Conservation (phyloP, 1,140 invertebrate species). For the Oryctes rhinoceros region DNA sequence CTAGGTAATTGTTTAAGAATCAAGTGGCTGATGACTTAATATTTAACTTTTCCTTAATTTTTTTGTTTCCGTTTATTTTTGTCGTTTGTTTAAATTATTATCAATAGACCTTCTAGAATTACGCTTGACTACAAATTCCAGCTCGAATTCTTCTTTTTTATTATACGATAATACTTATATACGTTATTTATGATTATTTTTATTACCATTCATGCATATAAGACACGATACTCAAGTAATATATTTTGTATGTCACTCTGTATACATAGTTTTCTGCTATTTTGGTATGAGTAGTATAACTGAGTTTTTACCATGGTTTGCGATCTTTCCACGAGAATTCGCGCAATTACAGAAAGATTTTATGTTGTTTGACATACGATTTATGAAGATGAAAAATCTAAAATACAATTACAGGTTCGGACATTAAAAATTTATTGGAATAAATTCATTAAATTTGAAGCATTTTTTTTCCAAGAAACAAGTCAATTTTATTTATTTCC, state of each 20-base stretch:
- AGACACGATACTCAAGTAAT: constrained; percentile 20
- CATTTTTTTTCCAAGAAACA: not conserved
- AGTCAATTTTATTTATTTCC: too few species aligned
- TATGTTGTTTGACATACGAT: constrained; percentile 3
- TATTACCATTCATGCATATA: constrained; percentile 19
- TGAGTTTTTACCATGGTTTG: constrained; percentile 21
- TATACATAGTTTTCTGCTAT: constrained; percentile 14
- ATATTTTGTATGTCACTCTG: constrained; percentile 28
- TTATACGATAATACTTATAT: not conserved
- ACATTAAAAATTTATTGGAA: not conserved
- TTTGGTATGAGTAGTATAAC: constrained; percentile 30
- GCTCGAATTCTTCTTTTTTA: constrained; percentile 5
- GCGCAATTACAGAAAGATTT: not conserved
- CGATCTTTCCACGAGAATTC: not conserved
- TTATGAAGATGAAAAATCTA: not conserved
- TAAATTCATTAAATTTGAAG: too few species aligned
- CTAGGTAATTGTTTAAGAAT: constrained; percentile 71
- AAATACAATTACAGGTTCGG: not conserved
- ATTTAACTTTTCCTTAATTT: constrained; percentile 50
- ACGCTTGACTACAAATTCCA: constrained; percentile 9
- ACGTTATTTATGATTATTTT: not conserved
- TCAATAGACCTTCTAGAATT: not conserved
- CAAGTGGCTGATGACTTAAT: constrained; percentile 57
- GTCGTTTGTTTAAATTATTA: not conserved
- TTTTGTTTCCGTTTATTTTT: constrained; percentile 33